Conservation (phyloP, 2,888 invertebrate species). For the Leucophenga montana region DNA sequence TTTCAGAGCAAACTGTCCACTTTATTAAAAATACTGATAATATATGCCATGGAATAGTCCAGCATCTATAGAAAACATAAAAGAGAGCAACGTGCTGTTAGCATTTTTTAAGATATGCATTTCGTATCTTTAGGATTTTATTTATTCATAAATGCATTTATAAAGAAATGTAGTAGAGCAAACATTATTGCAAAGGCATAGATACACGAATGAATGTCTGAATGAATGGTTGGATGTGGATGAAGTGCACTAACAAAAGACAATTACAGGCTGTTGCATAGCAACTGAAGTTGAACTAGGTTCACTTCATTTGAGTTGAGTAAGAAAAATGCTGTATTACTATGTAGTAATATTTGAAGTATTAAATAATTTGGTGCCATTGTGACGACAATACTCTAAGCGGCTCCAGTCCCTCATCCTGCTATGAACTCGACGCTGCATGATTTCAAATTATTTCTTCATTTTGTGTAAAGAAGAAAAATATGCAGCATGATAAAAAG, state of each 20-base stretch:
- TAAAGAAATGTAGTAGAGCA: neutral
- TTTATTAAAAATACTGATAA: neutral
- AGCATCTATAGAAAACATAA: neutral
- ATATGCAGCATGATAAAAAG: slow-evolving; percentile 42
- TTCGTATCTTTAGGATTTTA: neutral
- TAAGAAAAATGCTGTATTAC: too few relatives aligned
- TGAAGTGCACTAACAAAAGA: neutral
- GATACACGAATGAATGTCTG: neutral
- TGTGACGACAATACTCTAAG: slow-evolving; percentile 57
- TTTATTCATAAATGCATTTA: neutral
- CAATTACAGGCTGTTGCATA: neutral
- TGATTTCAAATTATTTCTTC: slow-evolving; percentile 63
- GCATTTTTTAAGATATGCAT: neutral
- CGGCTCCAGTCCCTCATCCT: slow-evolving; percentile 20
- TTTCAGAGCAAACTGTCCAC: slow-evolving; percentile 35
- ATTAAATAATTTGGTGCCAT: slow-evolving; percentile 68
- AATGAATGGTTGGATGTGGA: too few relatives aligned
- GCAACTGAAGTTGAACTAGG: neutral
- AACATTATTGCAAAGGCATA: slow-evolving; percentile 7
- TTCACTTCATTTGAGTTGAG: neutral
- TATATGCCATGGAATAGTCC: too few relatives aligned
- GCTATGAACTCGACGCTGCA: slow-evolving; percentile 25
- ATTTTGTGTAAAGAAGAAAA: slow-evolving; percentile 51
- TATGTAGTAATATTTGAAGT: slow-evolving; percentile 50
- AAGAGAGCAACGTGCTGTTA: neutral